Evolutionary conservation across 1,140 invertebrate genomes (phyloP).

Genomic region (Zaprionus ghesquierei): DNA sequence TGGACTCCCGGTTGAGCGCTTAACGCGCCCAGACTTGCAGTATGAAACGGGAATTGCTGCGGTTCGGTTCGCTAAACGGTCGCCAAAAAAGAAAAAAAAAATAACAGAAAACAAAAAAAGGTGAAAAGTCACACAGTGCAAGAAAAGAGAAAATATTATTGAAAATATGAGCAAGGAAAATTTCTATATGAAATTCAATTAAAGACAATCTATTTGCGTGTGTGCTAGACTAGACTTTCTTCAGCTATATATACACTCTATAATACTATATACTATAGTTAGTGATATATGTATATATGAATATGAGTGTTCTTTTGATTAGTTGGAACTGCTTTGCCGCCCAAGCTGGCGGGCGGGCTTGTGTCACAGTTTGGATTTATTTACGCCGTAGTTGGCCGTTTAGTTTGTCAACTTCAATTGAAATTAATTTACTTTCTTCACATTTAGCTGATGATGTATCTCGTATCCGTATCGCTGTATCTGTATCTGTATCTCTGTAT

Average conservation of each 20-base stretch:
- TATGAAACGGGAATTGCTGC: slow-evolving; percentile 68
- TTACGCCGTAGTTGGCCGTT: slow-evolving; percentile 70
- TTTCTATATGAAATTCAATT: not conserved
- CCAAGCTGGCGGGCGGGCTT: slow-evolving; percentile 47
- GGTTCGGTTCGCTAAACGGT: slow-evolving; percentile 63
- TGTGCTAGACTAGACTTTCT: not conserved
- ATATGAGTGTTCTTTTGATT: slow-evolving; percentile 28
- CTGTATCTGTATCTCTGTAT: slow-evolving; percentile 19
- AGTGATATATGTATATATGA: not conserved
- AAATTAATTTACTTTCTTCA: slow-evolving; percentile 81
- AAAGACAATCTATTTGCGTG: not conserved
- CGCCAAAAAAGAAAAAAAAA: slow-evolving; percentile 43
- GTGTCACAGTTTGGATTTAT: slow-evolving; percentile 53
- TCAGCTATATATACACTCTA: too few species aligned
- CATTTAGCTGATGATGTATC: slow-evolving; percentile 33
- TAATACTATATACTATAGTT: slow-evolving; percentile 5
- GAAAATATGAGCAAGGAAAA: not conserved
- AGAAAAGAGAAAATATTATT: slow-evolving; percentile 9
- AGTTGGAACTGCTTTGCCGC: slow-evolving; percentile 43
- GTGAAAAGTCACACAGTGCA: slow-evolving; percentile 22
- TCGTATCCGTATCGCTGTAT: slow-evolving; percentile 35
- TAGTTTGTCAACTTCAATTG: slow-evolving; percentile 79
- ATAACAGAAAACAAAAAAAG: not conserved
- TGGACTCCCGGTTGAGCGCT: slow-evolving; percentile 55
- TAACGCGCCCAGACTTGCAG: slow-evolving; percentile 48